Percentiles rank a stretch among this genome's conserved stretches.
Evolutionary conservation across 2,113 vertebrate genomes (phyloP).

Genomic region (Telmatochromis sp.): DNA sequence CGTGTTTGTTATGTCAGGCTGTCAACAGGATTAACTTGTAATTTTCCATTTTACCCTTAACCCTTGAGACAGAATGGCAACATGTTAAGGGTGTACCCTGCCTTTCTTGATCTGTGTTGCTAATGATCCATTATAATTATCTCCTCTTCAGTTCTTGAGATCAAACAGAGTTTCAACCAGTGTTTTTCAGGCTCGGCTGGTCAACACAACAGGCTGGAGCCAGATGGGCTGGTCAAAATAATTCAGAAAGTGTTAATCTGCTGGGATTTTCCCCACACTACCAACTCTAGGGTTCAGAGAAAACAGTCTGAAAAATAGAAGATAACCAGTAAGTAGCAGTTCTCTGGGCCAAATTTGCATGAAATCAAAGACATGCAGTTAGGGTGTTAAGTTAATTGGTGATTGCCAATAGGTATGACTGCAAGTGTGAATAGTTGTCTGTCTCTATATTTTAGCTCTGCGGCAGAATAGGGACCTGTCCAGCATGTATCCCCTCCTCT

Average conservation of each 20-base stretch:
- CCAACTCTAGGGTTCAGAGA: not conserved
- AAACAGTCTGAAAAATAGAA: not conserved
- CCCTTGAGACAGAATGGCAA: not conserved
- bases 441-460: not conserved
- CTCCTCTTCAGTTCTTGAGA: not conserved
- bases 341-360: not conserved
- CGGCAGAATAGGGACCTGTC: not conserved
- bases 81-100: not conserved
- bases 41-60: not conserved
- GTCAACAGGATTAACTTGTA: not conserved
- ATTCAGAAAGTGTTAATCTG: not conserved
- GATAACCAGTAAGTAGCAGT: not conserved
- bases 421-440: not conserved
- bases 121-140: not conserved
- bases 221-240: not conserved
- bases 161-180: not conserved
- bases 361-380: not conserved
- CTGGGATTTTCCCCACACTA: not conserved
- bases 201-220: not conserved
- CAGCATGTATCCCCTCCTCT: not conserved
- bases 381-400: not conserved
- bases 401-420: not conserved
- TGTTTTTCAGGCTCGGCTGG: not conserved
- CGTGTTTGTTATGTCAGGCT: not conserved
- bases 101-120: not conserved